A percentile compares a stretch with the other conserved stretches of the same genome.
phyloP scores from a whole-genome alignment of 92 coral and sea anemone species.

The Heliopora coerulea region DNA sequence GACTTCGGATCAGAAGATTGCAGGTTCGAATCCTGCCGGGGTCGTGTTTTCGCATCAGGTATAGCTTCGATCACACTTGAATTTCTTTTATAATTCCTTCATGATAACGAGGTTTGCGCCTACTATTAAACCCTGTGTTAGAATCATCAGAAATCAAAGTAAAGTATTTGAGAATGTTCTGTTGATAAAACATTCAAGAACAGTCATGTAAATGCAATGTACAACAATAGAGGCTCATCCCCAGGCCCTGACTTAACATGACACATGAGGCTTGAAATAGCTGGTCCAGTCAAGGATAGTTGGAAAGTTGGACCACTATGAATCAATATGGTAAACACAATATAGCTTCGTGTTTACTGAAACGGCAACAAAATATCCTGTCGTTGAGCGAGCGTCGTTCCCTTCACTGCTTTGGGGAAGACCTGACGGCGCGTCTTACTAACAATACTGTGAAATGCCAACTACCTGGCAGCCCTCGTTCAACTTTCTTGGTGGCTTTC shows the following conservation, averaged over 20 bases:
- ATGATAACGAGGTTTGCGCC: no score
- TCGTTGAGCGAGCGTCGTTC: constrained; percentile 3
- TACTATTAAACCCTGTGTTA: no score
- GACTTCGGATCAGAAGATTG: constrained; percentile 96
- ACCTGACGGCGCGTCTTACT: not conserved
- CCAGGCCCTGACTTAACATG: no score
- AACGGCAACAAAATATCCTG: constrained; percentile 15
- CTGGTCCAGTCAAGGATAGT: no score
- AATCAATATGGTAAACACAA: not conserved
- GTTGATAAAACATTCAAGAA: not conserved
- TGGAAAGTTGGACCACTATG: not conserved
- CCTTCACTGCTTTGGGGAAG: constrained; percentile 1
- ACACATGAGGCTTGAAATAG: no score
- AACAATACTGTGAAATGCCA: constrained; percentile 39
- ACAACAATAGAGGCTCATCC: no score
- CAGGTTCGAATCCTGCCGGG: constrained; percentile 98
- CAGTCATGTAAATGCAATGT: no score
- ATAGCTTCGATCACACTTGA: not conserved
- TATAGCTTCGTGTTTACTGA: constrained; percentile 14
- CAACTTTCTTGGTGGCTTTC: constrained; percentile 82
- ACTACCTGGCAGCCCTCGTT: constrained; percentile 69
- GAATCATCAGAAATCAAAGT: not conserved
- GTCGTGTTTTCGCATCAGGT: constrained; percentile 39
- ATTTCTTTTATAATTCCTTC: no score
- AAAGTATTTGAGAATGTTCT: not conserved